Percentiles rank a stretch among this genome's conserved stretches.
Conservation (phyloP, 1,140 invertebrate species). For the Akabosia matsudoensis region DNA sequence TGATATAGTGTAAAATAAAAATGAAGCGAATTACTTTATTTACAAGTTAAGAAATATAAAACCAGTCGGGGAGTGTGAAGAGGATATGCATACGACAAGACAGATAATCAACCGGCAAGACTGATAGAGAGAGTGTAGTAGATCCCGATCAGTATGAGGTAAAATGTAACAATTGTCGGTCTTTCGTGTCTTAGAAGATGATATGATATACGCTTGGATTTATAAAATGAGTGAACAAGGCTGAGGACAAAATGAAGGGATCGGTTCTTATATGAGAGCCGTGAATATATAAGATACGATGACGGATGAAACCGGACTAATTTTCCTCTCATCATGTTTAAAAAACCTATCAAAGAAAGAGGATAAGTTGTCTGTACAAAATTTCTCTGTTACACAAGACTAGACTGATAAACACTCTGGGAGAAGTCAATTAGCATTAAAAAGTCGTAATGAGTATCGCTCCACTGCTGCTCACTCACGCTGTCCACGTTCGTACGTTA, state of each 20-base stretch:
- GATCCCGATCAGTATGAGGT: not conserved
- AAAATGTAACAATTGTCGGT: slow-evolving; percentile 4
- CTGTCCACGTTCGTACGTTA: not conserved
- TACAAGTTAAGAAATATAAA: slow-evolving; percentile 3
- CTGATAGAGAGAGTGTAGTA: not conserved
- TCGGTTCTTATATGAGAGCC: not conserved
- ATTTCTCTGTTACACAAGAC: no score
- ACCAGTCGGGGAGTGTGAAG: not conserved
- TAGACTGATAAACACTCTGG: no score
- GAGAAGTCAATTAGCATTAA: slow-evolving; percentile 19
- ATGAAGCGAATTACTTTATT: slow-evolving; percentile 5
- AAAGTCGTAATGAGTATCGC: slow-evolving; percentile 15
- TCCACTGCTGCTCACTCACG: slow-evolving; percentile 1
- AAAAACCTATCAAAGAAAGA: not conserved
- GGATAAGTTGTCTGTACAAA: not conserved
- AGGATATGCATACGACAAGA: not conserved
- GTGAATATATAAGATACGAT: not conserved
- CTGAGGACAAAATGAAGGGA: not conserved
- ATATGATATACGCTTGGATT: not conserved
- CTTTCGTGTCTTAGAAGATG: not conserved
- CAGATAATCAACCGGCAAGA: not conserved
- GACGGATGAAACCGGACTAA: slow-evolving; percentile 23
- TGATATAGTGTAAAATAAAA: not conserved
- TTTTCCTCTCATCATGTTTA: not conserved
- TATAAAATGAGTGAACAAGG: not conserved